phyloP scores from a whole-genome alignment of 2,888 invertebrate species.

The Papilio gigon region DNA sequence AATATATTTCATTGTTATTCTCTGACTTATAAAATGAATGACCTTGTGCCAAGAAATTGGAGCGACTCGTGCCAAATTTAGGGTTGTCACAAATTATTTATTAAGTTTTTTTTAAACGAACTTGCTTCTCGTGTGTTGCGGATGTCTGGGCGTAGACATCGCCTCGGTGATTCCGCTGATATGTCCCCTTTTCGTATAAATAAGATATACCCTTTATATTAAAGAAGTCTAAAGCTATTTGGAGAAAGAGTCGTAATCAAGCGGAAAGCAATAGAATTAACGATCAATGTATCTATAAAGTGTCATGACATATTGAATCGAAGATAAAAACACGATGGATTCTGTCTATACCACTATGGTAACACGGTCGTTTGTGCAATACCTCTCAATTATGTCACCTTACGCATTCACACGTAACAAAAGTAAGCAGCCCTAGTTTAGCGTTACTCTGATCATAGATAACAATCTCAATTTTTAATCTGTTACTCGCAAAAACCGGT shows the following conservation, averaged over 20 bases:
- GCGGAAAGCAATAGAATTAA: too few species aligned
- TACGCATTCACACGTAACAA: constrained; percentile 10
- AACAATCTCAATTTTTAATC: constrained; percentile 51
- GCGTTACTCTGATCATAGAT: constrained; percentile 47
- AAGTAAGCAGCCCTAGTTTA: constrained; percentile 30
- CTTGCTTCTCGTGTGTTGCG: too few species aligned
- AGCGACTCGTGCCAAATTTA: constrained; percentile 8
- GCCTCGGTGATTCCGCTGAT: too few species aligned
- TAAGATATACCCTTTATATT: too few species aligned
- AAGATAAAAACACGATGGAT: not conserved
- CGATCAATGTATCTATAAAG: too few species aligned
- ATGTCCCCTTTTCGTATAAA: too few species aligned
- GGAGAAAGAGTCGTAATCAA: too few species aligned
- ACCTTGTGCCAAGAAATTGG: constrained; percentile 25
- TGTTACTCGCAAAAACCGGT: constrained; percentile 51
- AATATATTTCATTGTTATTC: not conserved
- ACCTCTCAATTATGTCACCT: constrained; percentile 10
- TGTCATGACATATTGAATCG: not conserved
- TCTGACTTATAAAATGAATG: constrained; percentile 9
- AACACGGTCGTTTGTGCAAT: constrained; percentile 4
- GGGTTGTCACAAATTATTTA: constrained; percentile 10
- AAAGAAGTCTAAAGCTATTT: too few species aligned
- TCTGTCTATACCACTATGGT: not conserved
- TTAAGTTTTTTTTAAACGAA: not conserved
- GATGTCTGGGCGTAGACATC: too few species aligned